These are phyloP conservation scores for Noctua pronuba DNA, from an alignment of 2,888 invertebrate species.

Conservation along the genomic window DNA sequence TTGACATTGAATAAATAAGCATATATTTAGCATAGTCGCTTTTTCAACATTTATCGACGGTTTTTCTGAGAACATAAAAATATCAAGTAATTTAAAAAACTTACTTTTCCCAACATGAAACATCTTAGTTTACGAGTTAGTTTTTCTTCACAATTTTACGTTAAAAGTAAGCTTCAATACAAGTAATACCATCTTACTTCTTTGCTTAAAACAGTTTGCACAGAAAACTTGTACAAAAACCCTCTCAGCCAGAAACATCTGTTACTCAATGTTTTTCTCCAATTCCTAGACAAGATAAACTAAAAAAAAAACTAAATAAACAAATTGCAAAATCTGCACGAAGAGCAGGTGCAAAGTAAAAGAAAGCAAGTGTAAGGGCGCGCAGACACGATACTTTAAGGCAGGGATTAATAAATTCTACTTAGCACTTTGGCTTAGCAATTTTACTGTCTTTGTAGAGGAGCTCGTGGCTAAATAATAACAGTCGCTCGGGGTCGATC, in stretches of 20 bases:
- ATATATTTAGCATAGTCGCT: background rate
- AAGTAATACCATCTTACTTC: constrained; percentile 20
- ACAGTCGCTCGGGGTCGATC: too few relatives aligned
- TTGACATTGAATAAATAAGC: background rate
- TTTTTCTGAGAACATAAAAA: background rate
- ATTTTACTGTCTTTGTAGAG: background rate
- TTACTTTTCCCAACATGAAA: background rate
- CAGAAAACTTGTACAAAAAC: constrained; percentile 34
- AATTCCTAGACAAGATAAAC: constrained; percentile 39
- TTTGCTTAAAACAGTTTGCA: constrained; percentile 27
- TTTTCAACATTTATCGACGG: too few relatives aligned
- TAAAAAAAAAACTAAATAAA: constrained; percentile 27
- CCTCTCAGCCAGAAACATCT: constrained; percentile 37
- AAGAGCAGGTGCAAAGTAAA: constrained; percentile 42
- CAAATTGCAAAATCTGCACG: constrained; percentile 39
- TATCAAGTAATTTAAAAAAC: background rate
- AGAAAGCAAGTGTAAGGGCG: constrained; percentile 13
- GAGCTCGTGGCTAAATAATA: too few relatives aligned
- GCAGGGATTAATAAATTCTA: background rate
- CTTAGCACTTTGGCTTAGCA: background rate
- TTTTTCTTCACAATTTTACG: background rate
- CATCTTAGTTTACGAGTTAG: background rate
- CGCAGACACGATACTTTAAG: background rate
- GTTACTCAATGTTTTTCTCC: constrained; percentile 52
- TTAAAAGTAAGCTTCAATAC: constrained; percentile 2